Evolutionary conservation across 1,140 invertebrate genomes (phyloP).

Genomic region (Asbolus verrucosus): DNA sequence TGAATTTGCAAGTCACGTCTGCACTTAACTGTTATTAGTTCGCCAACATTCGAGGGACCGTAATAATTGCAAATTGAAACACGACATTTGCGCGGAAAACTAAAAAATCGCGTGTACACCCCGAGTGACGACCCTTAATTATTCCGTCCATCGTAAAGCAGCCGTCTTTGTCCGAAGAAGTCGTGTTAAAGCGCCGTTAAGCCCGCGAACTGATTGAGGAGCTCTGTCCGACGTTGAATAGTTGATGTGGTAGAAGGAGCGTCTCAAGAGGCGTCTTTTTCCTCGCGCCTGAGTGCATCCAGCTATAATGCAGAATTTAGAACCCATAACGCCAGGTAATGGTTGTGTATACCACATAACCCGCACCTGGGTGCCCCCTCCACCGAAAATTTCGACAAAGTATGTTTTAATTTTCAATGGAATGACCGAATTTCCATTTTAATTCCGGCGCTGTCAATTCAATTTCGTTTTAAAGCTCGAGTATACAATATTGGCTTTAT

Average conservation of each 20-base stretch:
- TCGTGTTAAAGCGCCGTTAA: neutral
- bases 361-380: conserved; percentile 1
- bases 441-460: conserved; percentile 27
- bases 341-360: no score
- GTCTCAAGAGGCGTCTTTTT: conserved; percentile 41
- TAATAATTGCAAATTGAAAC: no score
- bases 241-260: conserved; percentile 30
- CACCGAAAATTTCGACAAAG: neutral
- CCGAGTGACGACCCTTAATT: no score
- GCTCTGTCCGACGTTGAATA: conserved; percentile 32
- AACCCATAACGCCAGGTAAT: conserved; percentile 38
- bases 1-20: no score
- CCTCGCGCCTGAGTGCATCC: conserved; percentile 40
- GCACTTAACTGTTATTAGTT: no score
- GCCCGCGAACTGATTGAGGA: neutral
- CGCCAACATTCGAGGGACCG: no score
- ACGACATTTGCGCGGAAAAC: no score
- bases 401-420: neutral
- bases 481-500: conserved; percentile 15
- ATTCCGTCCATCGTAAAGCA: no score
- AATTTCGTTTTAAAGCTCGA: conserved; percentile 8
- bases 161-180: no score
- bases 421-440: conserved; percentile 25
- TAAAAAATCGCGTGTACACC: no score
- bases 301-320: conserved; percentile 38